Percentiles rank a stretch among this genome's conserved stretches.
These are phyloP conservation scores for Sminthurides aquaticus DNA, from an alignment of 2,888 invertebrate species.

Conservation along the genomic window DNA sequence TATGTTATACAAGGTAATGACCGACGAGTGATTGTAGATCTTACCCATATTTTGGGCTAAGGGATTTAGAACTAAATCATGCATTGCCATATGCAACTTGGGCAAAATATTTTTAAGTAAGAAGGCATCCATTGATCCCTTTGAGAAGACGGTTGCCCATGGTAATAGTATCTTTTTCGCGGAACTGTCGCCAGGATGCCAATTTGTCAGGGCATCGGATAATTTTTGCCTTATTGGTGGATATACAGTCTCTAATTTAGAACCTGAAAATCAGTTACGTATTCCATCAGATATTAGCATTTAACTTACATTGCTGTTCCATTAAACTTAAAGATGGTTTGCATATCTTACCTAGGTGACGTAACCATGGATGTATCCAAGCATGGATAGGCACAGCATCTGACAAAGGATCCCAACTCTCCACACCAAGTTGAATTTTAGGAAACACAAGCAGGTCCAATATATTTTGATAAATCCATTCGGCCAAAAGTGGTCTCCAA, in stretches of 20 bases:
- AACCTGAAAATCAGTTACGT: constrained; percentile 45
- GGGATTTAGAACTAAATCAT: constrained; percentile 62
- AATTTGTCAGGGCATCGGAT: constrained; percentile 76
- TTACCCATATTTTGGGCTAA: constrained; percentile 62
- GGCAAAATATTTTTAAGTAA: constrained; percentile 80
- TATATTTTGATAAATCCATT: constrained; percentile 74
- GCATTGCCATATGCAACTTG: constrained; percentile 65
- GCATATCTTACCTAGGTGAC: constrained; percentile 66
- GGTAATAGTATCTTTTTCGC: constrained; percentile 85
- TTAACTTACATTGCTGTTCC: too few species aligned
- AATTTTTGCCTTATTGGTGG: constrained; percentile 87
- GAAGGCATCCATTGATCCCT: constrained; percentile 70
- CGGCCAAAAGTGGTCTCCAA: constrained; percentile 73
- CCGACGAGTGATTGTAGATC: too few species aligned
- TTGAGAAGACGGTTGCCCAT: constrained; percentile 73
- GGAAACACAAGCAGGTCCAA: constrained; percentile 77
- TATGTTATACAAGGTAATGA: too few species aligned
- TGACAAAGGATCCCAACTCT: constrained; percentile 88
- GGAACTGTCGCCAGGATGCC: constrained; percentile 92
- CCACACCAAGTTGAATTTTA: constrained; percentile 60
- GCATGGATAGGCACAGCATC: constrained; percentile 92
- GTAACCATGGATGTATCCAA: constrained; percentile 97
- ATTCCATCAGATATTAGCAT: too few species aligned
- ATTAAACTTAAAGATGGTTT: too few species aligned
- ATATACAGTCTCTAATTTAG: constrained; percentile 62